phyloP scores from a whole-genome alignment of 2,888 invertebrate species.

The Allacma fusca region DNA sequence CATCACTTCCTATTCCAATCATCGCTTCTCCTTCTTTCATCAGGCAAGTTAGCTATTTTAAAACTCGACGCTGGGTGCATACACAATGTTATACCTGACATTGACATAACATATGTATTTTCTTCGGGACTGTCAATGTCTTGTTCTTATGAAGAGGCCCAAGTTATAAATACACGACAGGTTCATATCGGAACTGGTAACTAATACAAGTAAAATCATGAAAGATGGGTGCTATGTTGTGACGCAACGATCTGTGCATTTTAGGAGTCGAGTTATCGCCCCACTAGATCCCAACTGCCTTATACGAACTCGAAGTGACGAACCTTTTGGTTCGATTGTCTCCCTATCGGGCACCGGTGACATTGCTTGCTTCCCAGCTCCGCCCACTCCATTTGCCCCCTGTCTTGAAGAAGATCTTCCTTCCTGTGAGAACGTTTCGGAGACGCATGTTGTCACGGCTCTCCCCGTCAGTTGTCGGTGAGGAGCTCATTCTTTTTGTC shows the following conservation, averaged over 20 bases:
- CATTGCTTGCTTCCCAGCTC: constrained; percentile 59
- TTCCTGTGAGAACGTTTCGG: constrained; percentile 36
- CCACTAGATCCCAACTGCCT: constrained; percentile 55
- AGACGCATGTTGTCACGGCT: constrained; percentile 9
- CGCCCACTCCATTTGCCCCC: constrained; percentile 44
- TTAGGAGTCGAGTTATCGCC: constrained; percentile 51
- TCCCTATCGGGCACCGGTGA: constrained; percentile 57
- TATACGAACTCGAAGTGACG: constrained; percentile 55
- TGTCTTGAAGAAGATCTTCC: constrained; percentile 44
- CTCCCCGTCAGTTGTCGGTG: constrained; percentile 37
- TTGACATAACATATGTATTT: neutral
- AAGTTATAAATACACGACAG: constrained; percentile 25
- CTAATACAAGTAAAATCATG: constrained; percentile 16
- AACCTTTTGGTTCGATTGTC: constrained; percentile 59
- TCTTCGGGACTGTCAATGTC: constrained; percentile 17
- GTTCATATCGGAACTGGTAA: constrained; percentile 28
- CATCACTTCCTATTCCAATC: constrained; percentile 53
- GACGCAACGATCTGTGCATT: constrained; percentile 30
- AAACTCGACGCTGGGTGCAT: neutral
- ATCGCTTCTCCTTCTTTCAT: constrained; percentile 52
- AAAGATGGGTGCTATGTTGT: constrained; percentile 32
- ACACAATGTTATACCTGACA: neutral
- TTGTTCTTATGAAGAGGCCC: neutral
- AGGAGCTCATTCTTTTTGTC: constrained; percentile 37
- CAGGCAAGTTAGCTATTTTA: constrained; percentile 44